Evolutionary conservation across 1,140 invertebrate species (phyloP).

Genomic region (Drosophila sp.): DNA sequence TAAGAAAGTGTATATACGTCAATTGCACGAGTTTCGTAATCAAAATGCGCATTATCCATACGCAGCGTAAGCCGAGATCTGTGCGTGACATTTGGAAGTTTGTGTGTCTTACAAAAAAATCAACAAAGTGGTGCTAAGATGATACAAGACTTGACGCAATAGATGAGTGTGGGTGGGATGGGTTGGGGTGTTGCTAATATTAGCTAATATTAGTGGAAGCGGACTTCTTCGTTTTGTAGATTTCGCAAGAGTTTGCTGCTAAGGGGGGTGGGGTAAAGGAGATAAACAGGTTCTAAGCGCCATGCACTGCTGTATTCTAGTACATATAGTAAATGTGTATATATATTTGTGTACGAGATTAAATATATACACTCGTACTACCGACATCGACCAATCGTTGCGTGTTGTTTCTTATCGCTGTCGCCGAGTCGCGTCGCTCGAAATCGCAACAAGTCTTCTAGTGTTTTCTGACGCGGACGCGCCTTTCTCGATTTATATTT

Average conservation of each 20-base stretch:
- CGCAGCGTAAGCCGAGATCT: constrained; percentile 29
- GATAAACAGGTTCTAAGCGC: constrained; percentile 72
- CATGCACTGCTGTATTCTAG: constrained; percentile 60
- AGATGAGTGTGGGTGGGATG: neutral
- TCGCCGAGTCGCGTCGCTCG: constrained; percentile 9
- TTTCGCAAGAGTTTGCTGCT: constrained; percentile 10
- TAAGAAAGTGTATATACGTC: neutral
- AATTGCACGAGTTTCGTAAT: constrained; percentile 8
- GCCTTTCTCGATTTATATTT: constrained; percentile 20
- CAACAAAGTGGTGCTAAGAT: constrained; percentile 14
- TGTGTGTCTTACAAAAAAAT: neutral
- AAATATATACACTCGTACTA: constrained; percentile 13
- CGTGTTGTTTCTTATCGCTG: constrained; percentile 63
- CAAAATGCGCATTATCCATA: constrained; percentile 58
- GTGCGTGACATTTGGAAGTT: constrained; percentile 28
- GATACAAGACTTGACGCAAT: neutral
- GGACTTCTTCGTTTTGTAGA: constrained; percentile 7
- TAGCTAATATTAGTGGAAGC: neutral
- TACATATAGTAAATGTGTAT: constrained; percentile 28
- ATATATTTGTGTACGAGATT: neutral
- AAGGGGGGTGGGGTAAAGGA: constrained; percentile 3
- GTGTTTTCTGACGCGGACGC: constrained; percentile 49
- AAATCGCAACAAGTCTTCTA: constrained; percentile 51
- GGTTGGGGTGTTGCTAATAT: neutral
- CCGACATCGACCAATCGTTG: constrained; percentile 30